phyloP scores from a whole-genome alignment of 2,888 invertebrate species.

The Aphrophora alni region DNA sequence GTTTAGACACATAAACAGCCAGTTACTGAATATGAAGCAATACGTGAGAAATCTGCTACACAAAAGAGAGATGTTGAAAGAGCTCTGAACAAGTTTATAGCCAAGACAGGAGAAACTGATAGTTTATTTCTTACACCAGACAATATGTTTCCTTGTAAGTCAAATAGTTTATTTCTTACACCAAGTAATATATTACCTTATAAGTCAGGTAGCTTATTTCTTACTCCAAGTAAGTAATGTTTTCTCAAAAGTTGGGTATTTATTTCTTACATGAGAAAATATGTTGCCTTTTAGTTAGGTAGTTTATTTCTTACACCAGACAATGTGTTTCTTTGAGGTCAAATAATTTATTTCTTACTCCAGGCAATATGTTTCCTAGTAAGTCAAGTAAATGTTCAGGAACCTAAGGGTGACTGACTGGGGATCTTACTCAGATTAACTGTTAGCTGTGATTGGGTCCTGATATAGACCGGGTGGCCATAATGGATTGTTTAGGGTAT shows the following conservation, averaged over 20 bases:
- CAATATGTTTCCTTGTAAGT: slow-evolving; percentile 85
- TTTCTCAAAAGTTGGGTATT: slow-evolving; percentile 75
- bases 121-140: slow-evolving; percentile 91
- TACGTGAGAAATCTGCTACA: slow-evolving; percentile 90
- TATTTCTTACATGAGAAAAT: slow-evolving; percentile 56
- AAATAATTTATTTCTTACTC: slow-evolving; percentile 65
- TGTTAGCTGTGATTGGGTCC: no score
- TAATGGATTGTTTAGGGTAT: no score
- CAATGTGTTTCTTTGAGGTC: slow-evolving; percentile 81
- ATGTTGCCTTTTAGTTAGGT: no score
- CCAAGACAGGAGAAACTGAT: slow-evolving; percentile 93
- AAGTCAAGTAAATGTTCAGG: slow-evolving; percentile 56
- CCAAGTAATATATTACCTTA: slow-evolving; percentile 90
- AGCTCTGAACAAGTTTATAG: slow-evolving; percentile 90
- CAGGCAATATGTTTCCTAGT: slow-evolving; percentile 90
- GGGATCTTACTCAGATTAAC: no score
- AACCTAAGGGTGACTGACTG: no score
- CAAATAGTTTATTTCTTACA: slow-evolving; percentile 62
- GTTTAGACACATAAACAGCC: slow-evolving; percentile 92
- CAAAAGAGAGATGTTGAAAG: slow-evolving; percentile 94
- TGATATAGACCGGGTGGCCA: no score
- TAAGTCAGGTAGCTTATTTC: slow-evolving; percentile 62
- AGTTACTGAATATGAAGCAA: slow-evolving; percentile 94
- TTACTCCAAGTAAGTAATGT: slow-evolving; percentile 84
- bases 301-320: slow-evolving; percentile 91